phyloP scores from a whole-genome alignment of 2,888 invertebrate genomes.

The Catocala nupta region DNA sequence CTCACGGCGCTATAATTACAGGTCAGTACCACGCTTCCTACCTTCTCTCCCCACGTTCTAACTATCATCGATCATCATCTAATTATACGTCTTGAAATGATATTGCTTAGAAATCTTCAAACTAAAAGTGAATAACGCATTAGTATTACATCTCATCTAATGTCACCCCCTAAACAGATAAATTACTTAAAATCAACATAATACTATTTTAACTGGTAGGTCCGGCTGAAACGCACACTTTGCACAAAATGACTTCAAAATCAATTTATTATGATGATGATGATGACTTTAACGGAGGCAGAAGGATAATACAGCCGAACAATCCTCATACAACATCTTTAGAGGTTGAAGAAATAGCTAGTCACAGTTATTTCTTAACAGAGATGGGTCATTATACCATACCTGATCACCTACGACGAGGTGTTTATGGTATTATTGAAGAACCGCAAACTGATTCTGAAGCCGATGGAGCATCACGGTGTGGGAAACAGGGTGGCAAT shows the following conservation, averaged over 20 bases:
- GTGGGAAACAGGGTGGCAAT: constrained; percentile 68
- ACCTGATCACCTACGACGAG: constrained; percentile 79
- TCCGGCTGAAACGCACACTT: constrained; percentile 89
- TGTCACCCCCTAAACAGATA: constrained; percentile 45
- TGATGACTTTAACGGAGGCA: constrained; percentile 76
- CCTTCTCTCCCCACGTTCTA: constrained; percentile 69
- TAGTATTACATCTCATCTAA: constrained; percentile 60
- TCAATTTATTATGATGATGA: constrained; percentile 86
- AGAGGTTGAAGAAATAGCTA: constrained; percentile 88
- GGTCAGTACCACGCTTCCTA: constrained; percentile 85
- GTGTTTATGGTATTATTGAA: constrained; percentile 82
- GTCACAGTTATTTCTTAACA: constrained; percentile 87
- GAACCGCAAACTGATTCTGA: constrained; percentile 85
- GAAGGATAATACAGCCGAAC: constrained; percentile 79
- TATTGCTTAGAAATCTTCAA: constrained; percentile 40
- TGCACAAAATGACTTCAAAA: constrained; percentile 89
- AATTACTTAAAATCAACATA: constrained; percentile 69
- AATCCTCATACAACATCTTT: constrained; percentile 85
- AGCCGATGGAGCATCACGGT: constrained; percentile 74
- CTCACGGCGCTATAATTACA: constrained; percentile 89
- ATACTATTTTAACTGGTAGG: constrained; percentile 87
- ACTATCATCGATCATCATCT: constrained; percentile 51
- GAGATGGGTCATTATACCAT: constrained; percentile 82
- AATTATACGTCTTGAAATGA: constrained; percentile 25
- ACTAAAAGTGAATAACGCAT: constrained; percentile 60